Base-by-base conservation (phyloP, 2,888 invertebrate species). In the Peribatodes rhomboidaria region DNA sequence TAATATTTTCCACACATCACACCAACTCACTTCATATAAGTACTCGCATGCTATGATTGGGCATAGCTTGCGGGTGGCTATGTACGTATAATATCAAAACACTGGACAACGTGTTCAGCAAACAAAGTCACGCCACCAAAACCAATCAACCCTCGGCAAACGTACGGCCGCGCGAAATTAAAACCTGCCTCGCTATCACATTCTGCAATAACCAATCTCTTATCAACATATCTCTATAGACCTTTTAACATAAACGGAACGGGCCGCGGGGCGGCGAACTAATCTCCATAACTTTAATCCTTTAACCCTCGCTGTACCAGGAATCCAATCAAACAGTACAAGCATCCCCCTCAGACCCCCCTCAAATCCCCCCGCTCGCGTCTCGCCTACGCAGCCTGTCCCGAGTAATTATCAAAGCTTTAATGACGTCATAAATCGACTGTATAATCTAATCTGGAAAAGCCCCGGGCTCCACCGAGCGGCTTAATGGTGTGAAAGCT, bases 361-460 rank as follows among this genome's bases (percentile, higher is more conserved):
- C 79, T 69, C 67, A 72, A 69, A 75, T 78, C 77, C 79, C 85
- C 85, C 69, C 84, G 78, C 80, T 82, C 76, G 73, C 76, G 76
- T 79, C 80, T 88, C 88, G 88, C 91, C 91, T 90, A 92, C 92
- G 88, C 93, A 93, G 93, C 89, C 91, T 93, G 93, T 93, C 93
- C 93, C 93, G 92, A 93, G 93, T 94, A 94, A 94, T 94, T 94
- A 94, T 94, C 94, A 93, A 92, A 92, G 94, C 93, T 93, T 93
- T 94, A 94, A 94, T 94, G 93, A 93, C 93, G 83, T 89, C 93
- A 94, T 94, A 94, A 94, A 94, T 94, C 93, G 91, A 91, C 89
- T 92, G 92, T 93, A 93, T 94, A 94, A 94, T 94, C 94, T 94
- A 94, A 94, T 94, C 94, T 94, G 93, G 93, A 92, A 93, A 93